Conservation (phyloP, 2,888 invertebrate genomes). For the Junonia oenone region DNA sequence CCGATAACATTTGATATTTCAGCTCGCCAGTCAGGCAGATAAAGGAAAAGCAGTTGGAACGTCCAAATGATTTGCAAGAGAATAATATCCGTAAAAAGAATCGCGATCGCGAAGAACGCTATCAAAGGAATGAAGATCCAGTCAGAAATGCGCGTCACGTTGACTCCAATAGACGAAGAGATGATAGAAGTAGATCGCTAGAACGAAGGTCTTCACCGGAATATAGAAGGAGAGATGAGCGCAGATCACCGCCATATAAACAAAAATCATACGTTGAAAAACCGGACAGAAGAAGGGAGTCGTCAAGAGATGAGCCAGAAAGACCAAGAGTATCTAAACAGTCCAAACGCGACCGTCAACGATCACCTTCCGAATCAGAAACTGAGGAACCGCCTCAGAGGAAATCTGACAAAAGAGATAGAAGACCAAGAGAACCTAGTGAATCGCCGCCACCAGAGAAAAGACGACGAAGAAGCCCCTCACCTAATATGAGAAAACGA, state of each 20-base stretch:
- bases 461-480: constrained; percentile 50
- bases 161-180: constrained; percentile 44
- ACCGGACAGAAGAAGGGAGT: constrained; percentile 49
- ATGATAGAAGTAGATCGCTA: constrained; percentile 45
- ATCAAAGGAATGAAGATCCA: constrained; percentile 56
- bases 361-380: constrained; percentile 48
- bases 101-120: constrained; percentile 62
- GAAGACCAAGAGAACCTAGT: constrained; percentile 45
- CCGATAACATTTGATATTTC: too few species aligned
- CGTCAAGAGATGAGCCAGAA: constrained; percentile 43
- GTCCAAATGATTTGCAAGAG: constrained; percentile 51
- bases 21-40: constrained; percentile 62
- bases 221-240: constrained; percentile 31
- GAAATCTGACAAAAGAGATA: constrained; percentile 45
- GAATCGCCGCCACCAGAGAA: constrained; percentile 59
- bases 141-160: constrained; percentile 37
- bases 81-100: constrained; percentile 57
- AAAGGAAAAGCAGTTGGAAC: constrained; percentile 55
- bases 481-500: constrained; percentile 43
- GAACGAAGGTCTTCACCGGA: constrained; percentile 50
- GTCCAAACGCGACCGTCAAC: constrained; percentile 48
- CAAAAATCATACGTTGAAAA: constrained; percentile 60
- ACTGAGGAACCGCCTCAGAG: constrained; percentile 39
- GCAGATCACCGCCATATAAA: constrained; percentile 26
- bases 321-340: constrained; percentile 40